Base-by-base conservation (phyloP, 2,113 vertebrate genomes). In the Dunckerocampus dactyliophorus region DNA sequence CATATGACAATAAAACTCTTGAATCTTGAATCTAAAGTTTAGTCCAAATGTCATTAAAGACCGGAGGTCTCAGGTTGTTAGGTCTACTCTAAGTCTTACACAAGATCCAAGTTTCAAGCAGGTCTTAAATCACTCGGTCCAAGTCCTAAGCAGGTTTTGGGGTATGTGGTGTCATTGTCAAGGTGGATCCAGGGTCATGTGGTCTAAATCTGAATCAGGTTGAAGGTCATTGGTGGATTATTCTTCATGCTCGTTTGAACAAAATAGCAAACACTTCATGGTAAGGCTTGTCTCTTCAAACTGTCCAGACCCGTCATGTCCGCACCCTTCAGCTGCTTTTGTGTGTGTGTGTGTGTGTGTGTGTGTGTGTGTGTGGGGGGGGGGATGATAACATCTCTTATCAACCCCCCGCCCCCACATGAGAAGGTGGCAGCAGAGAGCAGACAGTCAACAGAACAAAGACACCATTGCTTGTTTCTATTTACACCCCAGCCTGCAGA, bases 301-400 rank as follows among this genome's bases (percentile, higher is more conserved):
- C 20, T 37, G 42, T 24, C 12, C 5, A 59, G 46, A 54, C 57
- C 28, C 22, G 8, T 73, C 65, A 54, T 42, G 46, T 59, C 60
- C 21, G 1, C n/a, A 19, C 43, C 13, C 1, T 21, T 43, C 51
- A 8, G 4, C 31, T 37, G 24, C 51, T 53, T 34, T 34, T 8
- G 1, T 34, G 5, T 28, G 24, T 28, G 24, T 28, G 24, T 28
- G 24, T 28, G 24, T 28, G 24, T 28, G 24, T 28, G 24, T 28
- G 24, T 28, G 24, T 28, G 24, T 28, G 24, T 28, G 24, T 28
- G 24, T 2, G 24, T 2, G 24, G 24, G 24, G 31, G 31, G 31
- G 31, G 31, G 31, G 31, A 5, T 43, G 82, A 88, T 86, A 88
- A 78, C 79, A 39, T 63, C 77, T 79, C 80, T 83, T 76, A 67